Percentiles rank a stretch among this genome's conserved stretches.
phyloP scores from a whole-genome alignment of 2,888 invertebrate species.

The Amiota minor region DNA sequence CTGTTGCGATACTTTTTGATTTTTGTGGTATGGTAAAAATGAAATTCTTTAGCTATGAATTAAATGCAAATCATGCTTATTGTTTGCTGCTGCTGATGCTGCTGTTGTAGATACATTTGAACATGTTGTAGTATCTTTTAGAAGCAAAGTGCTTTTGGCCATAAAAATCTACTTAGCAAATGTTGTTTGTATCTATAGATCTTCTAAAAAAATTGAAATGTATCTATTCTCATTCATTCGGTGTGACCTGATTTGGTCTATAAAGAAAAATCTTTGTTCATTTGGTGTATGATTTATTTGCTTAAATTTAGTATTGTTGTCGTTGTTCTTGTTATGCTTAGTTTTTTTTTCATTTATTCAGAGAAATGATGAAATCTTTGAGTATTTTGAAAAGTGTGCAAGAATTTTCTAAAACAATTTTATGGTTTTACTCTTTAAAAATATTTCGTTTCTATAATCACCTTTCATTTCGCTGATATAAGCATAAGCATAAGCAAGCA shows the following conservation, averaged over 20 bases:
- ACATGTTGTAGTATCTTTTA: not conserved
- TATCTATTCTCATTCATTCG: slow-evolving; percentile 5
- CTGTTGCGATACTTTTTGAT: not conserved
- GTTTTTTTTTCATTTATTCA: too few species aligned
- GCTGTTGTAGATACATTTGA: not conserved
- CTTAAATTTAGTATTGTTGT: not conserved
- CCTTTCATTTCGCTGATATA: too few species aligned
- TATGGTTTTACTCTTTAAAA: too few species aligned
- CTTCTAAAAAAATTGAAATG: slow-evolving; percentile 8
- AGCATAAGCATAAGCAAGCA: too few species aligned
- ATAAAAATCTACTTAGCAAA: slow-evolving; percentile 29
- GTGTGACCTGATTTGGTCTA: slow-evolving; percentile 17
- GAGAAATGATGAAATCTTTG: too few species aligned
- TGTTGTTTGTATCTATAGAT: too few species aligned
- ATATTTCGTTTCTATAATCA: too few species aligned
- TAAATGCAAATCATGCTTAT: slow-evolving; percentile 22
- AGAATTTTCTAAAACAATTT: too few species aligned
- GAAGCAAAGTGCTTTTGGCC: slow-evolving; percentile 24
- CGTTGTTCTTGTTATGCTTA: too few species aligned
- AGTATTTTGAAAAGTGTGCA: too few species aligned
- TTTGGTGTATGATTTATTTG: not conserved
- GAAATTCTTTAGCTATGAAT: not conserved
- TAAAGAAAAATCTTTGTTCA: not conserved
- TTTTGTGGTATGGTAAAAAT: too few species aligned
- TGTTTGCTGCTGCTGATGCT: not conserved